A percentile compares a stretch with the other conserved stretches of the same genome.
These are phyloP conservation scores for Acanthosoma haemorrhoidale DNA, from an alignment of 2,888 invertebrate species.

Conservation along the genomic window DNA sequence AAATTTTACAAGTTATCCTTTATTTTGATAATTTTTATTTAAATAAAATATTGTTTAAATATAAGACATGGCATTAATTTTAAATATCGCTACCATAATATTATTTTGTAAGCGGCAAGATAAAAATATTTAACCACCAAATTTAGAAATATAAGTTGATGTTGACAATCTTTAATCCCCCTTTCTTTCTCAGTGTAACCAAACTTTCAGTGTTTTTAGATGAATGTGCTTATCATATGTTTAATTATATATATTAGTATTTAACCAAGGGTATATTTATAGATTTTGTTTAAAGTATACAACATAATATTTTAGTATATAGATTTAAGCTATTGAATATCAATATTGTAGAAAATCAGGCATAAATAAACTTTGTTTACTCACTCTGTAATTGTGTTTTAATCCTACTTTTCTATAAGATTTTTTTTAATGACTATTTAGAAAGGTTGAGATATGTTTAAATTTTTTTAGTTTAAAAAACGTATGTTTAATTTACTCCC, in stretches of 20 bases:
- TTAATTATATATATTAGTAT: not conserved
- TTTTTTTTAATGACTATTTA: no score
- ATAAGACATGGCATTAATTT: not conserved
- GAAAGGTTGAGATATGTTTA: no score
- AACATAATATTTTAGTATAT: not conserved
- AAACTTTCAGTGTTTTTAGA: not conserved
- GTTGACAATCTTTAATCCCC: not conserved
- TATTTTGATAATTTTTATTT: not conserved
- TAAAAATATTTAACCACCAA: not conserved
- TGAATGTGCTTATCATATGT: not conserved
- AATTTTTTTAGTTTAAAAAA: no score
- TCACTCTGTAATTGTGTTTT: constrained; percentile 4
- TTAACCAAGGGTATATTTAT: not conserved
- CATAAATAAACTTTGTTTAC: not conserved
- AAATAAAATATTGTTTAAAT: not conserved
- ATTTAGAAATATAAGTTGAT: not conserved
- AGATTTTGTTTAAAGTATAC: not conserved
- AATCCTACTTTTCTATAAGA: no score
- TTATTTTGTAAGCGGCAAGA: not conserved
- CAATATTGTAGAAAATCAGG: not conserved
- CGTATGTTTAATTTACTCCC: no score
- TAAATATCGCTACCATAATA: not conserved
- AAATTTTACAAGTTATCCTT: not conserved
- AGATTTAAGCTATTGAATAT: not conserved
- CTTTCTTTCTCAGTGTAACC: not conserved